Base-by-base conservation (phyloP, 2,888 invertebrate genomes). In the Hirtodrosophila alboralis region DNA sequence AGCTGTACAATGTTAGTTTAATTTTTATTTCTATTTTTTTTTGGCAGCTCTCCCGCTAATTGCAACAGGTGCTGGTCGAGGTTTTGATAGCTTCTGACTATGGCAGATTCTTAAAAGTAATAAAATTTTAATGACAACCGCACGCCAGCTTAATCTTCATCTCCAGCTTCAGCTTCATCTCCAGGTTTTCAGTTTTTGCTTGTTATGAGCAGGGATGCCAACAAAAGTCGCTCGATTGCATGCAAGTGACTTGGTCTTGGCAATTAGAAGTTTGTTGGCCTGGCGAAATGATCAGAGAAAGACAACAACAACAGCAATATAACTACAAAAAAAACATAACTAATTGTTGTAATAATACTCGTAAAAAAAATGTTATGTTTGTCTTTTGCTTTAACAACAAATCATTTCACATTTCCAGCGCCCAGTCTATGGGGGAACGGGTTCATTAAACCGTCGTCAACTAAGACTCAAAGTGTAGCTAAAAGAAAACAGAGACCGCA, bases 371-470 rank as follows among this genome's bases (percentile, higher is more conserved):
- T 47, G 59, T 63, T 56, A 66, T 83, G 76, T 68, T 79, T 76
- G 79, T 68, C 61, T 70, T 71, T 56, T 45, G 69, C 77, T 51
- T 61, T 59, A 69, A 69, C 79, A 76, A 75, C 72, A 75, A 83
- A 84, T 77, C 80, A 76, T 68, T 74, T 76, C 76, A 83, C 80
- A 77, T 67, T 66, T 68, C 60, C 66, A 61, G 63, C 33, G 2
- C 30, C 18, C 5, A 5, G 18, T 18, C 18, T 18, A n/a, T n/a
- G n/a, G 18, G 18, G 18, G 18, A 18, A 23, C 56, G 72, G 77
- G 87, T 88, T 87, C 87, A 87, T 87, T 87, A 87, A 88, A 87
- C 87, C 77, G 48, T 65, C 72, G 66, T 56, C 56, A 56, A 37
- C 60, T 58, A 57, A 65, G 75, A 56, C 59, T 34, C 51, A 31